These are phyloP conservation scores for Burhinus oedicnemus DNA, from an alignment of 2,113 vertebrate genomes.

Conservation along the genomic window DNA sequence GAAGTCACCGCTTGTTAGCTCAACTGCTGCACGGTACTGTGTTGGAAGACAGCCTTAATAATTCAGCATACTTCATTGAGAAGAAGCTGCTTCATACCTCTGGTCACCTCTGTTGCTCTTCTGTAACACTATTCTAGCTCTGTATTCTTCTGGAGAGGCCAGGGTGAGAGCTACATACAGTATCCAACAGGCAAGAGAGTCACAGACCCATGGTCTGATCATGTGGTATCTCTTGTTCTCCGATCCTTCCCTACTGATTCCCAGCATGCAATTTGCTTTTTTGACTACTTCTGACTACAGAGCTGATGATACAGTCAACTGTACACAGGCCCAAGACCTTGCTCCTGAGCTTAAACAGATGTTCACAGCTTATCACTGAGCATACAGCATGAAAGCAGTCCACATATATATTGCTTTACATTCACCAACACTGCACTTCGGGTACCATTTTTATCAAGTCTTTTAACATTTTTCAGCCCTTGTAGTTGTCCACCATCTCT, in stretches of 20 bases:
- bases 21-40: neutral
- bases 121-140: neutral
- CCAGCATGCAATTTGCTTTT: neutral
- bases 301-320: neutral
- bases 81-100: neutral
- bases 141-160: neutral
- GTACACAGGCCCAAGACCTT: neutral
- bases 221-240: neutral
- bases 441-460: neutral
- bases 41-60: neutral
- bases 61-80: neutral
- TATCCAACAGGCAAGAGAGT: neutral
- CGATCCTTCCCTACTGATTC: neutral
- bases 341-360: neutral
- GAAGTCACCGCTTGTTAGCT: neutral
- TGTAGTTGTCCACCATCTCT: neutral
- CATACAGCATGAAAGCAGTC: neutral
- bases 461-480: neutral
- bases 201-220: neutral
- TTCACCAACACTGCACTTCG: neutral
- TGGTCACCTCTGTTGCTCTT: neutral
- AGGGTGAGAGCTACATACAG: neutral
- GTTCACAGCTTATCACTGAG: neutral
- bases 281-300: neutral
- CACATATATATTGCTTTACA: rapidly evolving